Percentiles rank a stretch among this genome's conserved stretches.
Conservation (phyloP, 2,113 vertebrate genomes). For the Phyllostomus discolor region DNA sequence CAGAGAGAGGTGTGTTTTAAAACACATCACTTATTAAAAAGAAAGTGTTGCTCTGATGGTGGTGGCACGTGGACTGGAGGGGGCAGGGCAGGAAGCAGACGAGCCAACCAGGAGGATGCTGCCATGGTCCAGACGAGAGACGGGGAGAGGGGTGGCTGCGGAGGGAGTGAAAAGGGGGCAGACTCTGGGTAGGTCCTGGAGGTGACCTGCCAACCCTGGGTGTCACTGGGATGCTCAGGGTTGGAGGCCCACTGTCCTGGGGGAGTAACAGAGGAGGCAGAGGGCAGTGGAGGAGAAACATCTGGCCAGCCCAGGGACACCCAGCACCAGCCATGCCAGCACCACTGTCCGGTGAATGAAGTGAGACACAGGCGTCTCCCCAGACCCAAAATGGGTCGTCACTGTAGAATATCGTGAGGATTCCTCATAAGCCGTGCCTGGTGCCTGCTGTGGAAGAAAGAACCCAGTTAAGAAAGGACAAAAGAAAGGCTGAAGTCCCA, state of each 20-base stretch:
- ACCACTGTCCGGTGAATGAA: neutral
- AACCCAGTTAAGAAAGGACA: conserved; percentile 11
- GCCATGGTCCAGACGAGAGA: neutral
- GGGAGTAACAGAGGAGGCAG: neutral
- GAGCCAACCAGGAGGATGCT: neutral
- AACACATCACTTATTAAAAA: neutral
- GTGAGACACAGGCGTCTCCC: neutral
- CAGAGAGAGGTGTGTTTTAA: neutral
- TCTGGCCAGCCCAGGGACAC: neutral
- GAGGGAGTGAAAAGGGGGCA: neutral
- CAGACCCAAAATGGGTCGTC: neutral
- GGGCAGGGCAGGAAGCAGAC: rapidly evolving
- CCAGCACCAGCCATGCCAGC: neutral
- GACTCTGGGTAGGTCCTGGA: neutral
- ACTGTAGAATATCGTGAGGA: neutral
- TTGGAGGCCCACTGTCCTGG: neutral
- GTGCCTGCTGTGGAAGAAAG: conserved; percentile 14
- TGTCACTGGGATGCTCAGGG: neutral
- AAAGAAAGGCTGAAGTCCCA: neutral
- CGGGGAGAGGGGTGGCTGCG: rapidly evolving
- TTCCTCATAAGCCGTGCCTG: neutral
- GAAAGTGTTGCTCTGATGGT: neutral
- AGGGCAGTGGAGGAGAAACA: neutral
- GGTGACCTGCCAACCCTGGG: neutral
- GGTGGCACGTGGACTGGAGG: neutral